Percentiles rank a stretch among this genome's conserved stretches.
phyloP scores from a whole-genome alignment of 1,140 invertebrate genomes.

The Ostrea denselamellosa region DNA sequence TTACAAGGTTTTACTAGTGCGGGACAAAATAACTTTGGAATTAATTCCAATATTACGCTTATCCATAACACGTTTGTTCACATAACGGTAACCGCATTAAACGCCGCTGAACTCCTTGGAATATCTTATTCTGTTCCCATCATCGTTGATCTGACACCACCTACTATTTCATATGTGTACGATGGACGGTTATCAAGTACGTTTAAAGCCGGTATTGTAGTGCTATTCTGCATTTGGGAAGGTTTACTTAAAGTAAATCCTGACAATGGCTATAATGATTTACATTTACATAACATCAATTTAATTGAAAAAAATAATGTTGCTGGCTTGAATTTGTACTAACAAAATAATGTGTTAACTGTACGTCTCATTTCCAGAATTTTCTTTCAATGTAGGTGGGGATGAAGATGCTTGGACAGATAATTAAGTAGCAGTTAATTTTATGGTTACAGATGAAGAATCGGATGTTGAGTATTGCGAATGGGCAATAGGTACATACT shows the following conservation, averaged over 20 bases:
- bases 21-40: conserved; percentile 50
- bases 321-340: neutral
- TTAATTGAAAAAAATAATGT: neutral
- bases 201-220: neutral
- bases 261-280: neutral
- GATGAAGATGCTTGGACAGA: conserved; percentile 54
- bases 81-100: conserved; percentile 61
- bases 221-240: neutral
- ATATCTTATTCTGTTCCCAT: conserved; percentile 50
- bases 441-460: conserved; percentile 55
- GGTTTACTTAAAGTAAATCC: too few relatives aligned
- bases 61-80: conserved; percentile 52
- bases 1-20: conserved; percentile 57
- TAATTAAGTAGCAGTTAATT: conserved; percentile 51
- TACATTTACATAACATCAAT: neutral
- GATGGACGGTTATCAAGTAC: conserved; percentile 52
- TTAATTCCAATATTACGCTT: conserved; percentile 49
- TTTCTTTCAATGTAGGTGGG: neutral
- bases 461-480: conserved; percentile 58
- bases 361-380: neutral
- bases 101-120: conserved; percentile 57
- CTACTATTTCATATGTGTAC: conserved; percentile 52
- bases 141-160: conserved; percentile 61
- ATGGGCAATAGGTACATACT: conserved; percentile 59
- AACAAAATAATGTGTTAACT: too few relatives aligned